Base-by-base conservation (phyloP, 2,113 vertebrate genomes). In the Verasper variegatus region DNA sequence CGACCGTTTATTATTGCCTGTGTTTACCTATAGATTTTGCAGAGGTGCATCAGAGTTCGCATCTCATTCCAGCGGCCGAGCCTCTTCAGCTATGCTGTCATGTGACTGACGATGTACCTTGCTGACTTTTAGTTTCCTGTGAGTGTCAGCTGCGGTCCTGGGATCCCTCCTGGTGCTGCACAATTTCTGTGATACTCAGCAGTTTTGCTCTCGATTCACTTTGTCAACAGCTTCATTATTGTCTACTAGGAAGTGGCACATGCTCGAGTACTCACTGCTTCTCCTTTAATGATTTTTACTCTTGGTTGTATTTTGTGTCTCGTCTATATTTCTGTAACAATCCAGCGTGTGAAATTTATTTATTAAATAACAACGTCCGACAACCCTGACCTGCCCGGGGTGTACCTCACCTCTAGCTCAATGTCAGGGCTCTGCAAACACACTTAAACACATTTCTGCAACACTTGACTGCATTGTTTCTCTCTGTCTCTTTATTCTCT, bases 1-100 rank as follows among this genome's bases (percentile, higher is more conserved):
- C 37, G 7, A 23, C 61, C 40, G 37, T 87, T 83, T 86, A 76
- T 86, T 91, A 89, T 88, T 90, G 86, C 86, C 84, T 87, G 85
- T 88, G 65, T 83, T 68, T 26, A 85, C 86, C 82, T 67, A 85
- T 59, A 56, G 75, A 81, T 71, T 68, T 47, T 59, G 81, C 78
- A 51, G 80, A 76, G 87, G 83, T 83, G 81, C 84, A 74, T 81
- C 80, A 49, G 51, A 84, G 89, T 89, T 89, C 82, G 83, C 59
- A 3, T 79, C 85, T 89, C 78, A 85, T 86, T 86, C 75, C 52
- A 9, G 54, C 64, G 3, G 59, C 8, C 20, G 64, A 65, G 75
- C 75, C 86, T 87, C 80, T 77, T 37, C 69, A 81, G 90, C 87
- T 45, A 17, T 2, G 14, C 76, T 62, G 82, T 81, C 87, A 89